Evolutionary conservation across 1,140 invertebrate genomes (phyloP).

Genomic region (Mycetomoellerius zeteki): DNA sequence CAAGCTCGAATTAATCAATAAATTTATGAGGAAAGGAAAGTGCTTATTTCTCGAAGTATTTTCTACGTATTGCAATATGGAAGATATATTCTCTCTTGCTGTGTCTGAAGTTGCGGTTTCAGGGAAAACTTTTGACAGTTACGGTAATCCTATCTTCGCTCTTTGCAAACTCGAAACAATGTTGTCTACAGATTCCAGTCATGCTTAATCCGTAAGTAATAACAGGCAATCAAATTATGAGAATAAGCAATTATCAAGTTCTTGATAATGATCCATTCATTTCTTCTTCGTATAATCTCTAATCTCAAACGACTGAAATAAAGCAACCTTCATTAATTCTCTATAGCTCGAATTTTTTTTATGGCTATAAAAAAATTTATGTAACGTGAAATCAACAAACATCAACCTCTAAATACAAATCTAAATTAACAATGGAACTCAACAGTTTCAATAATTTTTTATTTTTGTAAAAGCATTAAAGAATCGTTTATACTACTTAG

Average conservation of each 20-base stretch:
- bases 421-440: too few species aligned
- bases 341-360: too few species aligned
- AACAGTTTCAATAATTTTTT: too few species aligned
- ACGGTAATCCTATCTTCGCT: constrained; percentile 37
- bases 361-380: too few species aligned
- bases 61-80: not conserved
- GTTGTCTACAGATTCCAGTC: constrained; percentile 49
- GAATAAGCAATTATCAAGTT: constrained; percentile 27
- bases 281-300: not conserved
- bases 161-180: constrained; percentile 48
- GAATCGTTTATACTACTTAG: too few species aligned
- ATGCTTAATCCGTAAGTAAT: constrained; percentile 44
- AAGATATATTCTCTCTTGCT: constrained; percentile 6
- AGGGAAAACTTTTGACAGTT: constrained; percentile 50
- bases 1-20: constrained; percentile 6
- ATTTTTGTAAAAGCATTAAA: too few species aligned
- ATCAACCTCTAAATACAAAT: too few species aligned
- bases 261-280: constrained; percentile 8
- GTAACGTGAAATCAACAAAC: too few species aligned
- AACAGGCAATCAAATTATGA: constrained; percentile 43
- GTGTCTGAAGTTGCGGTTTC: constrained; percentile 33
- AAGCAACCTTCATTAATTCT: not conserved
- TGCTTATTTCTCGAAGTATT: not conserved
- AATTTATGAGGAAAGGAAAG: not conserved
- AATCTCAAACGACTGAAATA: not conserved